phyloP scores from a whole-genome alignment of 2,888 invertebrate species.

The Rhodophaea formosa region DNA sequence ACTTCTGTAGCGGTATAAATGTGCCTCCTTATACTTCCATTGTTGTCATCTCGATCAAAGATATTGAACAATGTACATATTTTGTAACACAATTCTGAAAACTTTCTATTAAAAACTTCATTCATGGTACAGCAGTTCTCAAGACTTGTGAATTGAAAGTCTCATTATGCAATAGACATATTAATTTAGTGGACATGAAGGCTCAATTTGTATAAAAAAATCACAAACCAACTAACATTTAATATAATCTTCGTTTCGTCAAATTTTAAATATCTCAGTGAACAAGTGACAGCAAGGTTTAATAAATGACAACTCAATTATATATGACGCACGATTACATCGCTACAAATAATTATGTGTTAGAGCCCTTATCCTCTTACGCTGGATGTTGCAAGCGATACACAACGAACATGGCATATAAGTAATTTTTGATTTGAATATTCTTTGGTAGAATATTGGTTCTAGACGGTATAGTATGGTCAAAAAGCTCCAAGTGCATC shows the following conservation, averaged over 20 bases:
- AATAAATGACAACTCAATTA: background rate
- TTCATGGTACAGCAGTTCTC: no score
- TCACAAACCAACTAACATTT: no score
- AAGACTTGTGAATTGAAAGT: no score
- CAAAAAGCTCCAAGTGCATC: no score
- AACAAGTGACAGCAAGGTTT: background rate
- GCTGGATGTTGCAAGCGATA: conserved; percentile 1
- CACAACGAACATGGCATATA: background rate
- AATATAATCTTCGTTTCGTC: no score
- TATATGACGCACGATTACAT: background rate
- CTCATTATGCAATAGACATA: no score
- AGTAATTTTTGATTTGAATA: background rate
- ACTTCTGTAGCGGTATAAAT: background rate
- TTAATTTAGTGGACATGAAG: no score
- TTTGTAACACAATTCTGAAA: background rate
- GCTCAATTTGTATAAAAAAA: no score
- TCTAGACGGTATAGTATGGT: no score
- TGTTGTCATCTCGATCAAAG: background rate
- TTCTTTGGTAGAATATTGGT: background rate
- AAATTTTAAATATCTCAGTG: no score
- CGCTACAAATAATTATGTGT: background rate
- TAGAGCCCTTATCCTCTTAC: background rate
- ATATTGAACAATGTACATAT: background rate
- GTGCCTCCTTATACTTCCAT: background rate
- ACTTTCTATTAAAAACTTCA: background rate